Evolutionary conservation across 2,888 invertebrate genomes (phyloP).

Genomic region (Nycteola revayana): DNA sequence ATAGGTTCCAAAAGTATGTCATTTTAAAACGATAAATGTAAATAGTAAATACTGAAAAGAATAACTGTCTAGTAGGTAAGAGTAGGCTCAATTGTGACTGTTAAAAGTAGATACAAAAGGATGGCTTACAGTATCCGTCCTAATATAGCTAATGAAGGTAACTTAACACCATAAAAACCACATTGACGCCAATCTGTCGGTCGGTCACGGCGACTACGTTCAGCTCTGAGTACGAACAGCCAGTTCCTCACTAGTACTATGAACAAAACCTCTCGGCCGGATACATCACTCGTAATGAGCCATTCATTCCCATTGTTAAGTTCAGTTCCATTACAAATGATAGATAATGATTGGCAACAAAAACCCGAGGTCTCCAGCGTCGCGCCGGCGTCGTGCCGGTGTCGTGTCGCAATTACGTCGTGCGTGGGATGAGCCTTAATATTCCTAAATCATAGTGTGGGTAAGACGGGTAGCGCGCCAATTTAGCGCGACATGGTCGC

Average conservation of each 20-base stretch:
- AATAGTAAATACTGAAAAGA: too few relatives aligned
- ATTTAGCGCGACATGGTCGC: slow-evolving; percentile 41
- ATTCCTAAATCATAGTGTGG: slow-evolving; percentile 51
- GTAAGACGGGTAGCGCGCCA: slow-evolving; percentile 46
- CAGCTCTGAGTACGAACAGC: too few relatives aligned
- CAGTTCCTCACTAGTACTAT: slow-evolving; percentile 15
- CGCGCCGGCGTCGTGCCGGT: slow-evolving; percentile 18
- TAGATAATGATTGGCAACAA: slow-evolving; percentile 29
- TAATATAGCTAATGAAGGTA: too few relatives aligned
- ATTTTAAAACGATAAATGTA: too few relatives aligned
- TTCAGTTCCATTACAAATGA: slow-evolving; percentile 18
- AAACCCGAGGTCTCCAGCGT: slow-evolving; percentile 13
- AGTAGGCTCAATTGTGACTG: too few relatives aligned
- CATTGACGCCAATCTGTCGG: too few relatives aligned
- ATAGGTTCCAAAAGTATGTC: too few relatives aligned
- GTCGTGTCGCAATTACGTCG: slow-evolving; percentile 29
- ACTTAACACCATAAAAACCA: too few relatives aligned
- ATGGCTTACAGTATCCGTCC: too few relatives aligned
- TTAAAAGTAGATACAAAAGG: too few relatives aligned
- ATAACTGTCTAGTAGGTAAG: too few relatives aligned
- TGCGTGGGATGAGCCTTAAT: slow-evolving; percentile 42
- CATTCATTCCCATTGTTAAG: slow-evolving; percentile 28
- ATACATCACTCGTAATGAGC: slow-evolving; percentile 30
- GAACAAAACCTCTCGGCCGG: slow-evolving; percentile 23
- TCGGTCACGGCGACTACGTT: too few relatives aligned